Conservation (phyloP, 2,113 vertebrate species). For the Carassius gibelio region DNA sequence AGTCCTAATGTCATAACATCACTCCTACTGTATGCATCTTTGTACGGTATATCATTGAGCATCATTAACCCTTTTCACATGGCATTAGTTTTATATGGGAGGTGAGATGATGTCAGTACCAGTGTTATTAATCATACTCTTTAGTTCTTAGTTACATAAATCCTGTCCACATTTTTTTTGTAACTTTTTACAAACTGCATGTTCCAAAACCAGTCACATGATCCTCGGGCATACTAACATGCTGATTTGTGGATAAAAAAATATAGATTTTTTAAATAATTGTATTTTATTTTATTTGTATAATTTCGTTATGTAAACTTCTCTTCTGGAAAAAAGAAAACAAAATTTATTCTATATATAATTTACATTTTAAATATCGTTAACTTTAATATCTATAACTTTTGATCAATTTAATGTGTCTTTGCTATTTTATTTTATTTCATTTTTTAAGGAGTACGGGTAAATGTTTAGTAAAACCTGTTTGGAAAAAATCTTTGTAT, state of each 20-base stretch:
- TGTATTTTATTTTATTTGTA: too few relatives aligned
- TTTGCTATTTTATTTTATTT: neutral
- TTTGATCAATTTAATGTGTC: neutral
- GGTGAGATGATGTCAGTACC: neutral
- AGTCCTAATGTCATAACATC: neutral
- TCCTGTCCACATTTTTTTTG: neutral
- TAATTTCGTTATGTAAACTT: too few relatives aligned
- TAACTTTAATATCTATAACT: neutral
- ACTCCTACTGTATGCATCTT: neutral
- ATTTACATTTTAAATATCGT: neutral
- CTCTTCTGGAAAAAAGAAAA: too few relatives aligned
- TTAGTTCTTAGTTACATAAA: neutral
- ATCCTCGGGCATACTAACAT: neutral
- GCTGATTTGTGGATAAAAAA: neutral
- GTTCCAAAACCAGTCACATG: neutral
- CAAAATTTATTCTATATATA: too few relatives aligned
- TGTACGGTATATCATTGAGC: neutral
- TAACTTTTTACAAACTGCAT: neutral
- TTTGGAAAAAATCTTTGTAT: neutral
- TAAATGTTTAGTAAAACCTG: neutral
- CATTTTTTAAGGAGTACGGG: neutral
- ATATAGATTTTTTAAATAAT: neutral
- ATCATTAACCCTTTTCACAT: neutral
- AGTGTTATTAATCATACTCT: neutral
- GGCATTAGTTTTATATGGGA: neutral